Base-by-base conservation (phyloP, 92 coral and sea anemone genomes). In the Paragorgia papillata region DNA sequence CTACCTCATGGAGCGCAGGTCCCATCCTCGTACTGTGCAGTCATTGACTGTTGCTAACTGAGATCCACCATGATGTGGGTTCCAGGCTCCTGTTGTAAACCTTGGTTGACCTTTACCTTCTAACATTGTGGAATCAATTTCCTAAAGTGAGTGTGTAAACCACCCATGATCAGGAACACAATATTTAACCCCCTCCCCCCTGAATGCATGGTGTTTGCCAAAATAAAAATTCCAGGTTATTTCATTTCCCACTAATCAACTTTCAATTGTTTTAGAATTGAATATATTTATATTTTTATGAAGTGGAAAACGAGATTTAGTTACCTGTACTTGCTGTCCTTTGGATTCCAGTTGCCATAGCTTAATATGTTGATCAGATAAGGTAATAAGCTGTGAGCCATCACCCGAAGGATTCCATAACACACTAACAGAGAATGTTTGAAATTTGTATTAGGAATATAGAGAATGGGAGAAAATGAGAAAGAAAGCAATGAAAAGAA, bases 321-420 rank as follows among this genome's bases (percentile, higher is more conserved):
- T 20, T 44, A 93, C 97, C 96, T 93, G 90, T 5, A 88, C 90
- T 1, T 82, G 73, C 18, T 89, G 64, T 37, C 92, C 83, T 59
- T 70, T 68, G 34, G 85, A 81, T 49, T 91, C 87, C 13, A 94
- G 73, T 53, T 94, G 97, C 98, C 98, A 94, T 34, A 94, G 75
- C 28, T 88, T 75, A 31, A 94, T 76, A 53, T 90, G 97, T 41
- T 91, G 98, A 46, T 94, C 98, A 33, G 97, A 90, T 20, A 94
- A 84, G n/a, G 98, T 83, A 14, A 94, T 76, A 31, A 94, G 89
- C 73, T 91, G 97, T 20, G 82, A 74, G 2, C 98, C 98, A 91
- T 94, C 90, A 19, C 98, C 98, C 57, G 98, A 86, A 1, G 98
- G 98, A 71, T 94, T 94, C 98, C 98, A 94, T 31, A 94, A 48